phyloP scores from a whole-genome alignment of 1,140 invertebrate species.

The Drosophila seguyi region DNA sequence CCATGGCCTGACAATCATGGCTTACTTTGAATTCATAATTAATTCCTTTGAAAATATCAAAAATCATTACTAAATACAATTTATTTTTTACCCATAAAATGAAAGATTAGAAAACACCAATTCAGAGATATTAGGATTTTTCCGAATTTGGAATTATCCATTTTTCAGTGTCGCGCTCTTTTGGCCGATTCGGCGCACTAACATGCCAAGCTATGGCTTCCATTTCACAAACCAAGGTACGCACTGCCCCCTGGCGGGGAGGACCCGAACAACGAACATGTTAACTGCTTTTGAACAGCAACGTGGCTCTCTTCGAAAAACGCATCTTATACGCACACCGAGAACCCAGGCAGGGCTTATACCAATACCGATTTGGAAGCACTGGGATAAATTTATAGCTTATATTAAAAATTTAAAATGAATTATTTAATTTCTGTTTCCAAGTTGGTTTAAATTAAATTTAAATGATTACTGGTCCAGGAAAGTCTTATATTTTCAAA shows the following conservation, averaged over 20 bases:
- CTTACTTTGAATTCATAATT: background rate
- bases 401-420: too few species aligned
- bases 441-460: too few species aligned
- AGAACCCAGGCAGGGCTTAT: background rate
- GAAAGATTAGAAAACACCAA: background rate
- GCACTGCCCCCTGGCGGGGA: slow-evolving; percentile 50
- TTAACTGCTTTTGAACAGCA: slow-evolving; percentile 19
- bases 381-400: slow-evolving; percentile 2
- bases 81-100: too few species aligned
- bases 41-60: background rate
- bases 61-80: background rate
- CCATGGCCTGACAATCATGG: too few species aligned
- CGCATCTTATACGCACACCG: slow-evolving; percentile 34
- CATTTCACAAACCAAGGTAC: slow-evolving; percentile 56
- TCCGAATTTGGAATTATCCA: background rate
- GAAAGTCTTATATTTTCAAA: too few species aligned
- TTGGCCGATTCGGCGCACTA: slow-evolving; percentile 68
- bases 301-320: background rate
- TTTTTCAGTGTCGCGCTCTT: slow-evolving; percentile 40
- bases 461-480: too few species aligned
- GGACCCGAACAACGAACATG: slow-evolving; percentile 44
- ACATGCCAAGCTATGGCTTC: slow-evolving; percentile 27
- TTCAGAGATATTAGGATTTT: background rate
- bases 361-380: background rate
- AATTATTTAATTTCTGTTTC: too few species aligned